Evolutionary conservation across 2,888 invertebrate species (phyloP), one percentile per base, ranked within the genome.

Genomic region (Noctuana brunneofusca): DNA sequence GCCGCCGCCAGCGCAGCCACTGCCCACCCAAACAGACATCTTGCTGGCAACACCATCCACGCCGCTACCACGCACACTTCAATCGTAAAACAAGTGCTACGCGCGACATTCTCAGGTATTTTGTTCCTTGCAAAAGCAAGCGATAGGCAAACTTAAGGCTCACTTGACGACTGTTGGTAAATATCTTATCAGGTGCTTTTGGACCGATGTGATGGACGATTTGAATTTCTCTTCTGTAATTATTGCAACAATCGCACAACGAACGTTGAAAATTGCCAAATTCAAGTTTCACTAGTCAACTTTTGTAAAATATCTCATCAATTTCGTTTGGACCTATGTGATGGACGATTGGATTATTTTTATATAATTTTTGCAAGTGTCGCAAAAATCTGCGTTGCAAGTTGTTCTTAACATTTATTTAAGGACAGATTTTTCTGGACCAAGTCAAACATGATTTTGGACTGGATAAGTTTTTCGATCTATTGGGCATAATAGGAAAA

Each of bases 21-120:
- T 84, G 76, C 87, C 88, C 84, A 91, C 87, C 92, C 92, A 92
- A 64, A 92, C 80, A 64, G 92, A 88, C 92, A 92, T 91, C 65
- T 76, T 82, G 68, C 71, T 81, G 69, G 75, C 79, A 84, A 82
- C 83, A 87, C 84, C 89, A 89, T 89, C 84, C 88, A 90, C 87
- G 71, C 84, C 70, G 75, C 75, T 74, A 71, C 71, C n/a, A 12
- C 20, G 27, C 8, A 27, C 56, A 9, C 24, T 60, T 38, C 30
- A n/a, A 53, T 46, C 30, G 22, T 35, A 32, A 60, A 54, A n/a
- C 38, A 14, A 3, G 22, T 9, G 2, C 14, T 18, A 27, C 20
- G 12, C 18, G 20, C 5, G 1, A 32, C 32, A 22, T 53, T 0
- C 16, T 41, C 46, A 52, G 30, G 22, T 30, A 11, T 22, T n/a